A percentile compares a stretch with the other conserved stretches of the same genome.
Evolutionary conservation across 2,113 vertebrate species (phyloP).

Genomic region (Trematocara macrostoma): DNA sequence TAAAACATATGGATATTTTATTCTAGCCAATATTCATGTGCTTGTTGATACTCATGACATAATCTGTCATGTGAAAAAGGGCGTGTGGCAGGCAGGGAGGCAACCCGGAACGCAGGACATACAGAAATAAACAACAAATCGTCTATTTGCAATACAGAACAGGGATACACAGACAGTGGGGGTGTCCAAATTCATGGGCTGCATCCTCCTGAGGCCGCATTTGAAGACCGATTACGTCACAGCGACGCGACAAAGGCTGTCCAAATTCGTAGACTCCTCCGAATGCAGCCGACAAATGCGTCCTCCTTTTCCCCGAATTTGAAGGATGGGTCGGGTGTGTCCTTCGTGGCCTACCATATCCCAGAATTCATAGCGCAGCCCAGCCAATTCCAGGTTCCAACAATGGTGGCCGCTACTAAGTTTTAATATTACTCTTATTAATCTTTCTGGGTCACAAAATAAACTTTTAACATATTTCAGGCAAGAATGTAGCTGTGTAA

Average conservation of each 20-base stretch:
- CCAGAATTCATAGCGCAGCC: fast-evolving
- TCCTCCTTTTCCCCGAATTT: not conserved
- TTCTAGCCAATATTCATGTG: not conserved
- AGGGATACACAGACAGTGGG: not conserved
- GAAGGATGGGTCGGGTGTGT: fast-evolving
- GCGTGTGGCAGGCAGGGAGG: not conserved
- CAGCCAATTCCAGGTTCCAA: not conserved
- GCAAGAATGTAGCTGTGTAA: not conserved
- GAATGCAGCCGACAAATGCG: not conserved
- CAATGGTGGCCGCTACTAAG: fast-evolving
- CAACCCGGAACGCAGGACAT: fast-evolving
- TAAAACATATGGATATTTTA: not conserved
- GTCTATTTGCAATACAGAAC: fast-evolving
- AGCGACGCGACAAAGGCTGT: fast-evolving
- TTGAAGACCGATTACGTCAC: not conserved
- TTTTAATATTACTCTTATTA: not conserved
- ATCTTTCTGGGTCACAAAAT: fast-evolving
- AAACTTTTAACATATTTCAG: fast-evolving
- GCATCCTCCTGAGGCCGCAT: not conserved
- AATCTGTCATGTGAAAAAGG: not conserved
- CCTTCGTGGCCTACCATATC: fast-evolving
- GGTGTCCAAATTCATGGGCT: not conserved
- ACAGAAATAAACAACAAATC: not conserved
- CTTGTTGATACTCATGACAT: not conserved
- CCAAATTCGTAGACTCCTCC: not conserved